Percentiles rank a stretch among this genome's conserved stretches.
Conservation (phyloP, 1,140 invertebrate genomes). For the Akabosia matsudoensis region DNA sequence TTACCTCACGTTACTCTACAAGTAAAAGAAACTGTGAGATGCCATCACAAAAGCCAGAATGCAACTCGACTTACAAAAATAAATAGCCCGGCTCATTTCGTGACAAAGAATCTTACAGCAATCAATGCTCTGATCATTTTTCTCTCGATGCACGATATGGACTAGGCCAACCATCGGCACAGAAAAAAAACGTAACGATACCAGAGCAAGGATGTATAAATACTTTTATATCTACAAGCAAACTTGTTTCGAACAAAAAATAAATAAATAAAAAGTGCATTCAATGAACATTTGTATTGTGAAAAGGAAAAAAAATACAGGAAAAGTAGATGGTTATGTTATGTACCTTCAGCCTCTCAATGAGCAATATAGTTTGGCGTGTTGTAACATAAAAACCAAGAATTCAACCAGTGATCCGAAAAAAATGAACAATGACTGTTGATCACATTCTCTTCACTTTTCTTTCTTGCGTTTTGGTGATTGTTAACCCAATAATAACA, state of each 20-base stretch:
- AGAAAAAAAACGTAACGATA: too few species aligned
- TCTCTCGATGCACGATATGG: background rate
- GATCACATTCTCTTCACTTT: slow-evolving; percentile 4
- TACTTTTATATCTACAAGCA: too few species aligned
- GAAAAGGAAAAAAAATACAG: background rate
- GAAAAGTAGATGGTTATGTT: too few species aligned
- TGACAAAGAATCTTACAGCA: slow-evolving; percentile 10
- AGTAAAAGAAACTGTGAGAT: too few species aligned
- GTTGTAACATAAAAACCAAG: background rate
- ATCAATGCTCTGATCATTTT: too few species aligned
- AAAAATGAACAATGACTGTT: slow-evolving; percentile 4
- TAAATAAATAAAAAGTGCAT: background rate
- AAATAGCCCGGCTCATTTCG: slow-evolving; percentile 20
- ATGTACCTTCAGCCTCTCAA: background rate
- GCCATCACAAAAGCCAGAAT: too few species aligned
- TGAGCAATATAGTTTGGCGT: background rate
- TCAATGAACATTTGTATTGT: background rate
- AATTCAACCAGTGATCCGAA: background rate
- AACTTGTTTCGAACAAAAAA: background rate
- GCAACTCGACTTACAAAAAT: slow-evolving; percentile 12
- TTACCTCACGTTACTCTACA: slow-evolving; percentile 9
- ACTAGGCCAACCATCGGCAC: background rate
- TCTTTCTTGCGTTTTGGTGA: background rate
- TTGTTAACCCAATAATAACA: background rate
- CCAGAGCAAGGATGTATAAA: background rate